A percentile compares a stretch with the other conserved stretches of the same genome.
These are phyloP conservation scores for Ephialtes manifestator DNA, from an alignment of 2,888 invertebrate genomes.

Conservation along the genomic window DNA sequence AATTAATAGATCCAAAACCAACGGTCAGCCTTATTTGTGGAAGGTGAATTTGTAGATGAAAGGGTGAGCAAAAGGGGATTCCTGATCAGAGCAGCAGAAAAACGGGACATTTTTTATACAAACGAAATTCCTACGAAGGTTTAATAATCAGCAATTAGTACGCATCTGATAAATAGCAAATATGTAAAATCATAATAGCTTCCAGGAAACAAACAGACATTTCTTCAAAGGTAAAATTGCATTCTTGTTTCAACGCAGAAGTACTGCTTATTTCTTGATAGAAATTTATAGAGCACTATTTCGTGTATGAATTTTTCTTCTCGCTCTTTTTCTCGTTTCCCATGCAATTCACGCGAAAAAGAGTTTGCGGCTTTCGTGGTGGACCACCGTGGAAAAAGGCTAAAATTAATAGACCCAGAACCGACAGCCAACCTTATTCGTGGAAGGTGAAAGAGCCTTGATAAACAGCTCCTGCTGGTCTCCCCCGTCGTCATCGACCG, in stretches of 20 bases:
- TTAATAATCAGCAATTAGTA: slow-evolving; percentile 54
- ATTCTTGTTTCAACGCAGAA: no score
- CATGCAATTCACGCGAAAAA: slow-evolving; percentile 36
- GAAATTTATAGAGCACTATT: not conserved
- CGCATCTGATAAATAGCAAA: slow-evolving; percentile 50
- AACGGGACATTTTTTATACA: slow-evolving; percentile 39
- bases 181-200: not conserved
- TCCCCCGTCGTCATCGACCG: slow-evolving; percentile 67
- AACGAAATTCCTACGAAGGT: slow-evolving; percentile 28
- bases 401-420: slow-evolving; percentile 63
- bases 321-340: not conserved
- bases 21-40: no score
- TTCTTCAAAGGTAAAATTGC: not conserved
- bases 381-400: slow-evolving; percentile 58
- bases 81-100: slow-evolving; percentile 14
- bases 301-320: slow-evolving; percentile 9
- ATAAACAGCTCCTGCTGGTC: slow-evolving; percentile 79
- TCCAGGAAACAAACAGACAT: not conserved
- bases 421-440: slow-evolving; percentile 44
- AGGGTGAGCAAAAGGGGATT: not conserved
- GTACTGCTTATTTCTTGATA: not conserved
- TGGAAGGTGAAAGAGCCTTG: slow-evolving; percentile 77
- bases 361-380: slow-evolving; percentile 51
- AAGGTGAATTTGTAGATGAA: slow-evolving; percentile 43
- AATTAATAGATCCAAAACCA: no score